Base-by-base conservation (phyloP, 2,113 vertebrate genomes). In the Delphinus delphis region DNA sequence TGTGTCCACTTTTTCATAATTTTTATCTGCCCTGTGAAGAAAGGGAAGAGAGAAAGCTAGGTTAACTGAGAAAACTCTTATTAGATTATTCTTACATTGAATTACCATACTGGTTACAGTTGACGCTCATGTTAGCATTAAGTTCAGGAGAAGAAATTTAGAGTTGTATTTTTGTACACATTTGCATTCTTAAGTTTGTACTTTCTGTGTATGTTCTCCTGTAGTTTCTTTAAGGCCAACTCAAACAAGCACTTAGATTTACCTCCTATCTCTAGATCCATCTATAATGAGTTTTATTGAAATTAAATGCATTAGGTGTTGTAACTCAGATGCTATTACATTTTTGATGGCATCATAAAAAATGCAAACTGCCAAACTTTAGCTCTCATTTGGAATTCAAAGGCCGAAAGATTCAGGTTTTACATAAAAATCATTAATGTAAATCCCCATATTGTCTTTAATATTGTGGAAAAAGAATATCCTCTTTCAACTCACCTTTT, bases 291-390 rank as follows among this genome's bases (percentile, higher is more conserved):
- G 33, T 68, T 31, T 85, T 62, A 81, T 25, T 70, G 33, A 96
- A 92, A 89, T 80, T 88, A 85, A 94, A 92, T 68, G 38, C 63
- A 79, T 13, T 79, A 79, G 18, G 23, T 74, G 58, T 80, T 92
- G 50, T 74, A 94, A 68, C 14, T 94, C 20, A 96, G 23, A 94
- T 41, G 3, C 18, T 68, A 36, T 89, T 62, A 88, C 47, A 89
- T 89, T 62, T 77, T 96, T 94, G 77, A 67, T 63, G 15, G 76
- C 55, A 73, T 84, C 44, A 73, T 80, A 76, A 79, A 70, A 77
- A 87, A 88, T 84, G 21, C 4, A 81, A 92, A 88, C 38, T 92
- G 20, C 15, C 38, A 67, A 88, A 84, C 6, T 36, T 77, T 62
- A 77, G 11, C 71, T 79, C 67, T 58, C 70, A 58, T 89, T 94